phyloP scores from a whole-genome alignment of 2,113 vertebrate genomes.

The Alces alces region DNA sequence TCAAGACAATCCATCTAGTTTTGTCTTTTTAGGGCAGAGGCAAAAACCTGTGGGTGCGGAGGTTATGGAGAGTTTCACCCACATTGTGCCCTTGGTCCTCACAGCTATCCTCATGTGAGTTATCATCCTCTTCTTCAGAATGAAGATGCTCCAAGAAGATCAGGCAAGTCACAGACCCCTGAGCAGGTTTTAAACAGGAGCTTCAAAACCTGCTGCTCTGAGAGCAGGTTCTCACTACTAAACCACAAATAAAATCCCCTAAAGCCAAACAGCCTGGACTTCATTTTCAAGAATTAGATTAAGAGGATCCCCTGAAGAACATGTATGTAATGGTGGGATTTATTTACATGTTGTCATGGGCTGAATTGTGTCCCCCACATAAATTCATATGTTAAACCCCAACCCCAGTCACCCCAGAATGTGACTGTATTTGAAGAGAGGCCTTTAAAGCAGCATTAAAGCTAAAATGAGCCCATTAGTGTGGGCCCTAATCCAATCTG shows the following conservation, averaged over 20 bases:
- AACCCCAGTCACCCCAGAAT: neutral
- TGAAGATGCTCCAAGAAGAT: neutral
- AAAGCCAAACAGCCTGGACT: neutral
- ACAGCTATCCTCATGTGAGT: neutral
- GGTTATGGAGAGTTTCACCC: neutral
- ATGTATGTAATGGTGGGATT: neutral
- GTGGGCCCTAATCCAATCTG: neutral
- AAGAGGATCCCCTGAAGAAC: neutral
- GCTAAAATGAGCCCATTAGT: neutral
- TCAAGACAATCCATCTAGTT: neutral
- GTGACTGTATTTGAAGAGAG: neutral
- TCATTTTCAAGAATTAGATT: neutral
- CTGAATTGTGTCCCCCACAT: neutral
- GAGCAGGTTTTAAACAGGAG: neutral
- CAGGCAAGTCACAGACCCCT: neutral
- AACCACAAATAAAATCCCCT: neutral
- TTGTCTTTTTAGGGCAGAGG: neutral
- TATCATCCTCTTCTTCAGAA: neutral
- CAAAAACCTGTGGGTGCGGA: neutral
- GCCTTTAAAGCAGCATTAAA: neutral
- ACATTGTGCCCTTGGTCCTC: too few species aligned
- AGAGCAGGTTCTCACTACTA: neutral
- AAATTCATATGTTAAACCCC: neutral
- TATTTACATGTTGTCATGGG: neutral
- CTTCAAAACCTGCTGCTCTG: neutral